Conservation (phyloP, 2,113 vertebrate species). For the Baryphthengus martii region DNA sequence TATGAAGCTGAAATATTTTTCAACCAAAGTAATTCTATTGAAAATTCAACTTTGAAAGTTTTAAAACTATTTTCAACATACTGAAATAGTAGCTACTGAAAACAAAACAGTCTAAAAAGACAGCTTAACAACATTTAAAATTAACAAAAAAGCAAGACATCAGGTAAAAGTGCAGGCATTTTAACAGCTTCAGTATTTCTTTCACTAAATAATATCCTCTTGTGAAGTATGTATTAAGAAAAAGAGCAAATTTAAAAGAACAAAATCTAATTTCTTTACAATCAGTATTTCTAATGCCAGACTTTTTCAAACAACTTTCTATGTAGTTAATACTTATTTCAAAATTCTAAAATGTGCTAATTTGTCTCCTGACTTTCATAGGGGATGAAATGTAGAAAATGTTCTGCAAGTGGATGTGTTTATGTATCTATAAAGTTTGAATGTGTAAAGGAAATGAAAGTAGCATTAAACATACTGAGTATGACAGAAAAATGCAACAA, state of each 20-base stretch:
- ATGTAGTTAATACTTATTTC: neutral
- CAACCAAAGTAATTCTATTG: neutral
- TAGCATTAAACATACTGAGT: neutral
- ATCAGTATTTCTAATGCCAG: neutral
- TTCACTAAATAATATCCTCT: neutral
- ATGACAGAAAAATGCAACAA: neutral
- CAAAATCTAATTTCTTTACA: neutral
- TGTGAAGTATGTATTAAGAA: neutral
- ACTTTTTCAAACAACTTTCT: neutral
- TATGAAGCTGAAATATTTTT: neutral
- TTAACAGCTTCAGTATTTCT: neutral
- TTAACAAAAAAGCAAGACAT: neutral
- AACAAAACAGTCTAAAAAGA: neutral
- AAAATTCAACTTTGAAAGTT: neutral
- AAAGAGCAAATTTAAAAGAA: neutral
- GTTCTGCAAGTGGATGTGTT: neutral
- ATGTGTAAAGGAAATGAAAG: neutral
- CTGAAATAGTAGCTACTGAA: neutral
- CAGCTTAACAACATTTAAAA: neutral
- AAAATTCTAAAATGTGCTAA: neutral
- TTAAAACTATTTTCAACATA: neutral
- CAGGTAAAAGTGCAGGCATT: neutral
- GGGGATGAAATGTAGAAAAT: neutral
- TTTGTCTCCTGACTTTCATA: neutral
- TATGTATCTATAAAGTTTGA: neutral